These are phyloP conservation scores for Amblyornis subalaris DNA, from an alignment of 2,113 vertebrate species.

Conservation along the genomic window DNA sequence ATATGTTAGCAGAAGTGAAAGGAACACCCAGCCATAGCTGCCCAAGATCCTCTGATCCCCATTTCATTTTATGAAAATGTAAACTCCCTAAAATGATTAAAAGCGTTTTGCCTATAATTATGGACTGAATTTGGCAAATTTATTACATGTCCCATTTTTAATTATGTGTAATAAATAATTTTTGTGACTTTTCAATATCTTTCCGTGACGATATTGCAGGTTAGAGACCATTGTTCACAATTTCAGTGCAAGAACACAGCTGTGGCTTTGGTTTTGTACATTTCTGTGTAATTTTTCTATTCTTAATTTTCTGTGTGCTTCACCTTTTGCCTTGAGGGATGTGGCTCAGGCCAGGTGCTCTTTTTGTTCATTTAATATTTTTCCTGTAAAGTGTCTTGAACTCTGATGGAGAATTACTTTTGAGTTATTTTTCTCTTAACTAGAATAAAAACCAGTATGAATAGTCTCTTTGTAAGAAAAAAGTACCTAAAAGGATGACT, in stretches of 20 bases:
- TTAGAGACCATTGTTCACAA: not conserved
- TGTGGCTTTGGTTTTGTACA: not conserved
- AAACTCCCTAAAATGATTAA: not conserved
- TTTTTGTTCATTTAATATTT: not conserved
- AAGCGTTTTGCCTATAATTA: not conserved
- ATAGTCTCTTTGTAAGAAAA: not conserved
- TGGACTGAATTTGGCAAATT: not conserved
- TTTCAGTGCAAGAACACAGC: not conserved
- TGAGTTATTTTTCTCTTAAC: not conserved
- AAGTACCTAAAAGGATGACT: not conserved
- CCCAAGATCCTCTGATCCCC: not conserved
- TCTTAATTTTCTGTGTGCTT: not conserved
- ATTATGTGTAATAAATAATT: not conserved
- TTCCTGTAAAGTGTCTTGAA: not conserved
- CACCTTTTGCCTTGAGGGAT: not conserved
- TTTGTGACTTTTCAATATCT: not conserved
- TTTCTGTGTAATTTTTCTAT: not conserved
- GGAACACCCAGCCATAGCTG: not conserved
- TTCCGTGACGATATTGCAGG: not conserved
- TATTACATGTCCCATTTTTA: fast-evolving
- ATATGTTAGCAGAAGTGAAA: not conserved
- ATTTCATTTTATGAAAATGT: not conserved
- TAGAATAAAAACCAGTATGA: not conserved
- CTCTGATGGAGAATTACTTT: not conserved
- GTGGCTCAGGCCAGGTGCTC: not conserved